Percentiles rank a stretch among this genome's conserved stretches.
Conservation (phyloP, 2,888 invertebrate genomes). For the Agrotis ipsilon region DNA sequence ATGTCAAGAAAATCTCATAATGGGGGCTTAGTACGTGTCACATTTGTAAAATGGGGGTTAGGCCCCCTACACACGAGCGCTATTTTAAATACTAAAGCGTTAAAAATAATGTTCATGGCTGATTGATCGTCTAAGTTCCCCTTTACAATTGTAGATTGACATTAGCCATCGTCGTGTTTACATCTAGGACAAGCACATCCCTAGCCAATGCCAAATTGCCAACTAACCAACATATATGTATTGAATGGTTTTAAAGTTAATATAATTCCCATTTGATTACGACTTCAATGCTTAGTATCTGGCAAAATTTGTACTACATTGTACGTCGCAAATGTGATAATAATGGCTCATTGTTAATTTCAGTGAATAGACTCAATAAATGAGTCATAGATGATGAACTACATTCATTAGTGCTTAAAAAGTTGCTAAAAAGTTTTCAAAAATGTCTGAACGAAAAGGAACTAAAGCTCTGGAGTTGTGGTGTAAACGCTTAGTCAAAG, state of each 20-base stretch:
- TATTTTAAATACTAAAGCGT: too few species aligned
- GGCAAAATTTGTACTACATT: slow-evolving; percentile 30
- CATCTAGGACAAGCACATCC: slow-evolving; percentile 12
- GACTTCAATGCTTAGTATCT: slow-evolving; percentile 29
- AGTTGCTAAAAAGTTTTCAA: slow-evolving; percentile 62
- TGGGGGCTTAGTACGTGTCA: too few species aligned
- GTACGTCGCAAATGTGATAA: slow-evolving; percentile 20
- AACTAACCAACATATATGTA: slow-evolving; percentile 67
- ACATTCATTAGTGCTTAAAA: slow-evolving; percentile 54
- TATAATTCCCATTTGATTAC: slow-evolving; percentile 49
- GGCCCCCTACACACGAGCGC: too few species aligned
- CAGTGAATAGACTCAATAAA: slow-evolving; percentile 51
- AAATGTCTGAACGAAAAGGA: slow-evolving; percentile 96
- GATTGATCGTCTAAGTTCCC: slow-evolving; percentile 7
- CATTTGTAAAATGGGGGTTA: too few species aligned
- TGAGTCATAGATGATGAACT: slow-evolving; percentile 68
- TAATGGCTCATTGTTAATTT: slow-evolving; percentile 48
- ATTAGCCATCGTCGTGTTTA: neutral
- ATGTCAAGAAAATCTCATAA: too few species aligned
- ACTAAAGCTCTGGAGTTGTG: slow-evolving; percentile 98
- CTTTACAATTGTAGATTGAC: neutral
- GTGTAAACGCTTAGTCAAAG: slow-evolving; percentile 97
- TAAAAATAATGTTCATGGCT: neutral
- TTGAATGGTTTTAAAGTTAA: slow-evolving; percentile 31
- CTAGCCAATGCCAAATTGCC: slow-evolving; percentile 66